Evolutionary conservation across 2,797 vertebrate species (phyloP).

Genomic region (Potorous gilbertii): DNA sequence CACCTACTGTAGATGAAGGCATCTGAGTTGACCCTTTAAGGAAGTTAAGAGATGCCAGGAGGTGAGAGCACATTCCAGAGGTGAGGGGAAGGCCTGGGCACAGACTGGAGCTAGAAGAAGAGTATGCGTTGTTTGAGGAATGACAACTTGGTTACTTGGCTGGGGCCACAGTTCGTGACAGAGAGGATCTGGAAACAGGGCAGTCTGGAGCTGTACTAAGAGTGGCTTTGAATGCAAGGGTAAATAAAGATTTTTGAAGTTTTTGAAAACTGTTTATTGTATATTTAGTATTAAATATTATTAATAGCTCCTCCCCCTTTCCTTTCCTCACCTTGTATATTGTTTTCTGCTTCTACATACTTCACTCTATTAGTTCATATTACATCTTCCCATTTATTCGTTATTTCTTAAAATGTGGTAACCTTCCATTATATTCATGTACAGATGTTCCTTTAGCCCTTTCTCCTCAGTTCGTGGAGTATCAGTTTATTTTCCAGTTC

Average conservation of each 20-base stretch:
- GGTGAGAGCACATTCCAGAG: background rate
- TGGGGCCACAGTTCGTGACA: background rate
- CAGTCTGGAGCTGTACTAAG: background rate
- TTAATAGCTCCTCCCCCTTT: background rate
- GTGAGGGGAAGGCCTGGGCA: background rate
- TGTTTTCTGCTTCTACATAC: background rate
- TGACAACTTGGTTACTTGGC: background rate
- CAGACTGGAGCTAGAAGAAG: background rate
- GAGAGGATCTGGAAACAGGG: background rate
- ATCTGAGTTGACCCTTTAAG: background rate
- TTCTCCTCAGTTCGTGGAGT: background rate
- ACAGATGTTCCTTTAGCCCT: background rate
- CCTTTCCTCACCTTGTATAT: background rate
- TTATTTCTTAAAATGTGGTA: background rate
- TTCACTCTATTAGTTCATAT: background rate
- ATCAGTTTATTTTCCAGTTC: background rate
- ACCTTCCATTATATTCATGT: background rate
- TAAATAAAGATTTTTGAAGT: background rate
- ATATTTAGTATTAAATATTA: background rate
- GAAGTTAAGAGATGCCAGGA: background rate
- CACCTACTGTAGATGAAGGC: background rate
- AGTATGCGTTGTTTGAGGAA: background rate
- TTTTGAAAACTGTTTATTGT: background rate
- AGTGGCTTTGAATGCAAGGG: too few relatives aligned
- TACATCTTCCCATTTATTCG: background rate